Evolutionary conservation across 1,140 invertebrate genomes (phyloP).

Genomic region (Homarus americanus): DNA sequence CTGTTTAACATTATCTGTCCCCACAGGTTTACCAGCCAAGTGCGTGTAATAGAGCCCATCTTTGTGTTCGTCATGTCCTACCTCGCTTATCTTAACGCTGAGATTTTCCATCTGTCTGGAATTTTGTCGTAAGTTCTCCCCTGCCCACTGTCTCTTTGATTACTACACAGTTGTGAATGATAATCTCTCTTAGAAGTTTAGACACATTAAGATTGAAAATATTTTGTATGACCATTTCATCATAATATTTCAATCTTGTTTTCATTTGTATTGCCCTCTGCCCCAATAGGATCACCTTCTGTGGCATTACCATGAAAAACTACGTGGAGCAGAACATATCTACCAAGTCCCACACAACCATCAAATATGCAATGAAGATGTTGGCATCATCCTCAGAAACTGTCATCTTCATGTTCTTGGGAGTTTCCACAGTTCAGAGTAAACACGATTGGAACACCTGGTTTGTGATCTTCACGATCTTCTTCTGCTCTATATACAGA

Average conservation of each 20-base stretch:
- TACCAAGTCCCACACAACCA: slow-evolving; percentile 97
- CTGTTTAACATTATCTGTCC: not conserved
- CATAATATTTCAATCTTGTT: too few species aligned
- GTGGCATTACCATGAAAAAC: slow-evolving; percentile 99
- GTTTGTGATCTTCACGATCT: slow-evolving; percentile 95
- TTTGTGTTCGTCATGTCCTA: slow-evolving; percentile 99
- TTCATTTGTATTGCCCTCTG: too few species aligned
- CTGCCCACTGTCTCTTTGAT: not conserved
- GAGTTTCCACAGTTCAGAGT: slow-evolving; percentile 97
- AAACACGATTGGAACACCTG: slow-evolving; percentile 95
- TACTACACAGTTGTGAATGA: too few species aligned
- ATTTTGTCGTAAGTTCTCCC: slow-evolving; percentile 92
- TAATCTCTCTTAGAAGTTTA: too few species aligned
- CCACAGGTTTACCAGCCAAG: slow-evolving; percentile 90
- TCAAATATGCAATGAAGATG: slow-evolving; percentile 99
- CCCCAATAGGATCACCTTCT: slow-evolving; percentile 93
- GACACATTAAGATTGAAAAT: too few species aligned
- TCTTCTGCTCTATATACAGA: slow-evolving; percentile 96
- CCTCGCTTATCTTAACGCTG: slow-evolving; percentile 96
- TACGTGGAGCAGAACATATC: slow-evolving; percentile 99
- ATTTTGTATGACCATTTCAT: too few species aligned
- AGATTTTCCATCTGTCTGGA: slow-evolving; percentile 98
- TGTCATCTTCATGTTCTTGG: slow-evolving; percentile 99
- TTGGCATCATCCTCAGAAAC: slow-evolving; percentile 97
- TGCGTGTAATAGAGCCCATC: slow-evolving; percentile 98